Evolutionary conservation across 1,140 invertebrate genomes (phyloP).

Genomic region (Marisa cornuarietis): DNA sequence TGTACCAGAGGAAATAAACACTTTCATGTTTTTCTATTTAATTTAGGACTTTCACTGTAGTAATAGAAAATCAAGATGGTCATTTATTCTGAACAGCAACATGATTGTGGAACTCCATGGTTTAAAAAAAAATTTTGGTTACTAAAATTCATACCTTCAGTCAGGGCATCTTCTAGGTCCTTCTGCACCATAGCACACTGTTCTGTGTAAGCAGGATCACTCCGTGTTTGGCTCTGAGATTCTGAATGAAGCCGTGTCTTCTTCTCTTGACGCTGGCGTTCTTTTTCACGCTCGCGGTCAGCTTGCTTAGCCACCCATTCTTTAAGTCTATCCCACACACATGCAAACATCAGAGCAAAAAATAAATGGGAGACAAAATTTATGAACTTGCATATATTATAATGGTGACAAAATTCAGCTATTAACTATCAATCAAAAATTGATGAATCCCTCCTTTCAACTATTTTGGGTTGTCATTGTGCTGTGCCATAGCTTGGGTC

Average conservation of each 20-base stretch:
- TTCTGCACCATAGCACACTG: slow-evolving; percentile 80
- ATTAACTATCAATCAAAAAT: no score
- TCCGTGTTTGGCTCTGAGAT: slow-evolving; percentile 82
- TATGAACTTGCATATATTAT: no score
- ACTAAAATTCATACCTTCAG: slow-evolving; percentile 38
- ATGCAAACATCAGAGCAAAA: not conserved
- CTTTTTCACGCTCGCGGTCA: slow-evolving; percentile 75
- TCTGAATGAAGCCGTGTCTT: slow-evolving; percentile 64
- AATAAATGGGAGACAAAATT: no score
- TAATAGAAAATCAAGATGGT: not conserved
- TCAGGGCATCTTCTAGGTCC: slow-evolving; percentile 81
- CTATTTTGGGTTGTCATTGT: no score
- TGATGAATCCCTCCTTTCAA: no score
- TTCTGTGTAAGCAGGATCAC: slow-evolving; percentile 81
- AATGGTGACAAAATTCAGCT: no score
- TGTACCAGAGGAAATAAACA: no score
- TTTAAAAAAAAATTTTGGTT: not conserved
- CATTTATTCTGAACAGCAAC: no score
- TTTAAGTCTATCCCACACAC: slow-evolving; percentile 71
- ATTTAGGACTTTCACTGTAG: no score
- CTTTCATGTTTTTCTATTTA: no score
- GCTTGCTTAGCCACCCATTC: slow-evolving; percentile 88
- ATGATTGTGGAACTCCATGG: not conserved
- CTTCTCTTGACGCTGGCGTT: slow-evolving; percentile 81
- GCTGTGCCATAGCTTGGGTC: no score